These are phyloP conservation scores for Meteorus sp. DNA, from an alignment of 1,140 invertebrate genomes.

Conservation along the genomic window DNA sequence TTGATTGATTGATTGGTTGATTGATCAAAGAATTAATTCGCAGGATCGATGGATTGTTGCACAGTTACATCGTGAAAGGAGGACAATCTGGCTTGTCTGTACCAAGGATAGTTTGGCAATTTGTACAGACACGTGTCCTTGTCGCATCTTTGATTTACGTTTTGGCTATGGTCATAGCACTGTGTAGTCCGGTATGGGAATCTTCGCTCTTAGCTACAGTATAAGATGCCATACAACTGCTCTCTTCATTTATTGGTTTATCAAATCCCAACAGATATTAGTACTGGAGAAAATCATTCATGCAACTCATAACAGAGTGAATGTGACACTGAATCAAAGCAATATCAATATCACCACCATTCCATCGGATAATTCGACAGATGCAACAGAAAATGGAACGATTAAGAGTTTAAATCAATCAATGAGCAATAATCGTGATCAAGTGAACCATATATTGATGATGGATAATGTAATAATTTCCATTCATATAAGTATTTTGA, in stretches of 20 bases:
- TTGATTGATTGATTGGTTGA: neutral
- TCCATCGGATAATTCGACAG: neutral
- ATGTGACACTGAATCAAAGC: neutral
- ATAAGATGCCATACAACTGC: too few species aligned
- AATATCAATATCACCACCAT: neutral
- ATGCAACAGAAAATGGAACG: too few species aligned
- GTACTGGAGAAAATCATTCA: conserved; percentile 28
- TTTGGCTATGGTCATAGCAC: conserved; percentile 32
- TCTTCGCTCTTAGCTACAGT: neutral
- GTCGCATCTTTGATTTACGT: conserved; percentile 35
- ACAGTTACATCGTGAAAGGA: conserved; percentile 32
- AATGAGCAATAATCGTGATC: neutral
- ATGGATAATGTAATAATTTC: conserved; percentile 33
- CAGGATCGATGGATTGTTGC: conserved; percentile 38
- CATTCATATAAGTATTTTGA: conserved; percentile 26
- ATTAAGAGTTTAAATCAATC: too few species aligned
- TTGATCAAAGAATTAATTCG: conserved; percentile 19
- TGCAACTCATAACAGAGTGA: conserved; percentile 23
- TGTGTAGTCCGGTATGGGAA: conserved; percentile 30
- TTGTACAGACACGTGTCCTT: conserved; percentile 36
- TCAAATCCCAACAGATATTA: conserved; percentile 20
- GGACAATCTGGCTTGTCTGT: conserved; percentile 38
- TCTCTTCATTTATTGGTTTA: conserved; percentile 3
- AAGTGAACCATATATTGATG: conserved; percentile 20
- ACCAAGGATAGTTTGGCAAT: conserved; percentile 36